These are phyloP conservation scores for Porites evermanni DNA, from an alignment of 92 coral and sea anemone species.

Conservation along the genomic window DNA sequence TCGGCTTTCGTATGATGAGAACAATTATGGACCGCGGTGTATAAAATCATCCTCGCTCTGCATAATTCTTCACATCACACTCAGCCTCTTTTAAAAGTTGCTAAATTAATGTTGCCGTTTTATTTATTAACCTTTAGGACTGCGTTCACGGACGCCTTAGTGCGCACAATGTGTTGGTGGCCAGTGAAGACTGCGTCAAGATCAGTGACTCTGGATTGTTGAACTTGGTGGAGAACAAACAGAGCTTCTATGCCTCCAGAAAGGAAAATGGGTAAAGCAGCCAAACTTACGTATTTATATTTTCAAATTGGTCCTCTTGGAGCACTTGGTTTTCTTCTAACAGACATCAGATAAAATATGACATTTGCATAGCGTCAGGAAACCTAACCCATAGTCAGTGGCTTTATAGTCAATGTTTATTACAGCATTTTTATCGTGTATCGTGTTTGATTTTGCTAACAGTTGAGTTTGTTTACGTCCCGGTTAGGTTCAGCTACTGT, in stretches of 20 bases:
- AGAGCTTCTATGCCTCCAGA: slow-evolving; percentile 37
- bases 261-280: slow-evolving; percentile 12
- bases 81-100: too few species aligned
- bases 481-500: slow-evolving; percentile 53
- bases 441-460: background rate
- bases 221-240: slow-evolving; percentile 57
- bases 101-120: background rate
- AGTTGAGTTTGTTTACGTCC: background rate
- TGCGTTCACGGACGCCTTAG: slow-evolving; percentile 87
- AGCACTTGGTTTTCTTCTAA: too few species aligned
- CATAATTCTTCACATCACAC: too few species aligned
- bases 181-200: slow-evolving; percentile 76
- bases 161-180: slow-evolving; percentile 88
- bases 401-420: too few species aligned
- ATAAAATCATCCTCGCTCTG: too few species aligned
- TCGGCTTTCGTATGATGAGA: too few species aligned
- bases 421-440: background rate
- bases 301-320: too few species aligned
- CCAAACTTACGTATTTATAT: too few species aligned
- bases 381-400: too few species aligned
- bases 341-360: too few species aligned
- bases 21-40: too few species aligned
- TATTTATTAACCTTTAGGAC: slow-evolving; percentile 30
- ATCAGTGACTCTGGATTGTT: slow-evolving; percentile 80
- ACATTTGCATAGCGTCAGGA: too few species aligned